phyloP scores from a whole-genome alignment of 2,888 invertebrate genomes.

The Calameuta idolon region DNA sequence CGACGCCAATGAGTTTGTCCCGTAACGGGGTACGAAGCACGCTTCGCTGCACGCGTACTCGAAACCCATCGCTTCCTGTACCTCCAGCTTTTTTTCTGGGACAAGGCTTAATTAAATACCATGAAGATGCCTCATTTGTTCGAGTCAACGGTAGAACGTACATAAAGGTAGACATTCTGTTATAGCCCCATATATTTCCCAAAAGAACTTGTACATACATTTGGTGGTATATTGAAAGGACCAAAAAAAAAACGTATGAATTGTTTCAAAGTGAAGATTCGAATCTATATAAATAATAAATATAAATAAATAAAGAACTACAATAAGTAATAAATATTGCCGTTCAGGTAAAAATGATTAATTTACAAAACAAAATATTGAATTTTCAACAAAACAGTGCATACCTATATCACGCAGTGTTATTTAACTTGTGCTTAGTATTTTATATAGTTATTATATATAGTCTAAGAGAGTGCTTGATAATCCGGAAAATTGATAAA shows the following conservation, averaged over 20 bases:
- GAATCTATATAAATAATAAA: not conserved
- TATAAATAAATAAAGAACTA: not conserved
- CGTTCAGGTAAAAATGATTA: not conserved
- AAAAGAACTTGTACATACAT: not conserved
- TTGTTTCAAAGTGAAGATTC: not conserved
- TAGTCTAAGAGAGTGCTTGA: not conserved
- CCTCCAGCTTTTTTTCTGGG: constrained; percentile 40
- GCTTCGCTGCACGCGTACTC: constrained; percentile 39
- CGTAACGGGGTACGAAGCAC: constrained; percentile 43
- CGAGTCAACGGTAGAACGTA: constrained; percentile 3
- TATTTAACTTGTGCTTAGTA: not conserved
- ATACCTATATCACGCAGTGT: not conserved
- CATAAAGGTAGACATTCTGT: constrained; percentile 1
- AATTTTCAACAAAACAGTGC: not conserved
- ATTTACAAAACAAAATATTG: not conserved
- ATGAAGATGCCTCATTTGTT: constrained; percentile 8
- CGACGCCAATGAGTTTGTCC: constrained; percentile 43
- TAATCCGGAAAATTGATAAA: not conserved
- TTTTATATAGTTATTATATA: too few relatives aligned
- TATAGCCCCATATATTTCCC: not conserved
- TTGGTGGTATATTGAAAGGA: not conserved
- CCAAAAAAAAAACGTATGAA: not conserved
- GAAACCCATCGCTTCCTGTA: constrained; percentile 50
- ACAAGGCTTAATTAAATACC: constrained; percentile 44
- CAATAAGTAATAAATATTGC: not conserved